A percentile compares a stretch with the other conserved stretches of the same genome.
These are phyloP conservation scores for Vanessa tameamea DNA, from an alignment of 1,140 invertebrate species.

Conservation along the genomic window DNA sequence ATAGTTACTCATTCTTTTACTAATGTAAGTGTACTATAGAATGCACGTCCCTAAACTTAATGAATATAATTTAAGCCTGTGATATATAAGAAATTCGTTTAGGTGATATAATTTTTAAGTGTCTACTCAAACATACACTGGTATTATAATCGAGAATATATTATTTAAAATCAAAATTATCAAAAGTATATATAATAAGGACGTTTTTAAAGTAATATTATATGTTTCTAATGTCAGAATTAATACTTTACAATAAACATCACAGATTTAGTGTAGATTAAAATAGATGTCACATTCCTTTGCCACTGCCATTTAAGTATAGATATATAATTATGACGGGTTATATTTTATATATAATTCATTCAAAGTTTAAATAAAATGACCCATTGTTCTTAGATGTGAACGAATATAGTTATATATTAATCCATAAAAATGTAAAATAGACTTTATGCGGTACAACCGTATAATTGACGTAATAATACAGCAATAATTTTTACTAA, in stretches of 20 bases:
- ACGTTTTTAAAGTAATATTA: conserved; percentile 9
- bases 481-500: conserved; percentile 48
- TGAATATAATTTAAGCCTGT: conserved; percentile 78
- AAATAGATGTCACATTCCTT: conserved; percentile 33
- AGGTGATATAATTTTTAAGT: conserved; percentile 42
- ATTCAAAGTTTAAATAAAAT: neutral
- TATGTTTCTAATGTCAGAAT: conserved; percentile 17
- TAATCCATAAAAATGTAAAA: conserved; percentile 6
- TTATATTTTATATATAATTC: conserved; percentile 11
- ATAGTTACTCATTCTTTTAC: conserved; percentile 78
- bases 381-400: conserved; percentile 3
- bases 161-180: conserved; percentile 24
- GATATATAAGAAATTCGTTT: conserved; percentile 72
- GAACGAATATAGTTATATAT: neutral
- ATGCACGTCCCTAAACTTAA: conserved; percentile 78
- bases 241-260: conserved; percentile 13
- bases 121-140: conserved; percentile 30
- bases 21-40: conserved; percentile 76
- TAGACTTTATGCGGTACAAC: conserved; percentile 26
- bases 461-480: conserved; percentile 30
- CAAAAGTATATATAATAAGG: conserved; percentile 3
- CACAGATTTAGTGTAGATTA: conserved; percentile 31
- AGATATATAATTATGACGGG: conserved; percentile 23
- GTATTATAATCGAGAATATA: conserved; percentile 20
- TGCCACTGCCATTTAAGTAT: conserved; percentile 34